Percentiles rank a stretch among this genome's conserved stretches.
These are phyloP conservation scores for Palloptera scutellata DNA, from an alignment of 2,888 invertebrate genomes.

Conservation along the genomic window DNA sequence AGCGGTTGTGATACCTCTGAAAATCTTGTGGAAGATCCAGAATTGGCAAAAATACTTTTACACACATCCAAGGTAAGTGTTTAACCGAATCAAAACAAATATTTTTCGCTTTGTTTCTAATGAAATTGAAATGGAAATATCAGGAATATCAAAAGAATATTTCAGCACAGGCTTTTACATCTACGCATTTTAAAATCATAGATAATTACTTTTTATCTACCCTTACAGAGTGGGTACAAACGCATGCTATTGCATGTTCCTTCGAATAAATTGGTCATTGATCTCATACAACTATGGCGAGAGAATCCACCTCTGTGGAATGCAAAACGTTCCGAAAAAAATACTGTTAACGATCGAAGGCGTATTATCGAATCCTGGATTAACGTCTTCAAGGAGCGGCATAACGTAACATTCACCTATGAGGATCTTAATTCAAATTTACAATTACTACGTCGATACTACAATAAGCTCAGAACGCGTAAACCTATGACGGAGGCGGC, in stretches of 20 bases:
- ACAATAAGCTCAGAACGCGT: slow-evolving; percentile 23
- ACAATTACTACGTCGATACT: slow-evolving; percentile 27
- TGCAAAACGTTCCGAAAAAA: slow-evolving; percentile 20
- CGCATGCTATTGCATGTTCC: slow-evolving; percentile 19
- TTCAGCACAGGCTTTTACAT: too few relatives aligned
- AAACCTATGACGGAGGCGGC: slow-evolving; percentile 29
- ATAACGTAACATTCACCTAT: slow-evolving; percentile 23
- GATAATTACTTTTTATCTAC: too few relatives aligned
- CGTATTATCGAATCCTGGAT: slow-evolving; percentile 26
- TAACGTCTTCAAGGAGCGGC: slow-evolving; percentile 20
- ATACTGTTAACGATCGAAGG: slow-evolving; percentile 27
- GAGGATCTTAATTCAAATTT: slow-evolving; percentile 29
- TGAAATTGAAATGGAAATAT: too few relatives aligned
- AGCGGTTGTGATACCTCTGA: background rate
- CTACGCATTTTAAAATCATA: too few relatives aligned
- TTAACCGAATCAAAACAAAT: too few relatives aligned
- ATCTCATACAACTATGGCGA: slow-evolving; percentile 26
- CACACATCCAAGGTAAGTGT: too few relatives aligned
- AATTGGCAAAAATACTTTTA: too few relatives aligned
- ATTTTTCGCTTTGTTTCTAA: too few relatives aligned
- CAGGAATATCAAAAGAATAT: too few relatives aligned
- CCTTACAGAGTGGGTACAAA: slow-evolving; percentile 16
- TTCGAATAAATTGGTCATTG: slow-evolving; percentile 24
- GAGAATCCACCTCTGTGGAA: slow-evolving; percentile 30
- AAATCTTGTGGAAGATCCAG: too few relatives aligned